A percentile compares a stretch with the other conserved stretches of the same genome.
Conservation (phyloP, 2,113 vertebrate species). For the Cyphotilapia sp. region DNA sequence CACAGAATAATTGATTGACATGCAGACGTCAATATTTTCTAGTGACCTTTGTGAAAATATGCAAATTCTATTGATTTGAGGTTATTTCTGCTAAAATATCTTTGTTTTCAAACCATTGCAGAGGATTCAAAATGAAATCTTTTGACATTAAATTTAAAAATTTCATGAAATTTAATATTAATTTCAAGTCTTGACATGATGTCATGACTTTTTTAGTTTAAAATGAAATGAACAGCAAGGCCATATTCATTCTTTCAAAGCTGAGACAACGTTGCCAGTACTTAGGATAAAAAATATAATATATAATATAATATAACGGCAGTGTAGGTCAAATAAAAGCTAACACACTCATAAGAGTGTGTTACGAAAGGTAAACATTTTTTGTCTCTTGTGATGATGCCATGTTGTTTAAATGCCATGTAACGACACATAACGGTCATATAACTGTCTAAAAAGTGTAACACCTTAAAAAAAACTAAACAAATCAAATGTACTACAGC, state of each 20-base stretch:
- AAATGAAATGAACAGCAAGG: background rate
- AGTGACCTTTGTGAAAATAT: background rate
- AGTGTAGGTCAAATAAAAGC: background rate
- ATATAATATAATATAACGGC: background rate
- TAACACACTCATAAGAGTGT: background rate
- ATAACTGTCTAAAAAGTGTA: background rate
- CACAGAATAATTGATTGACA: background rate
- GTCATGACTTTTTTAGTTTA: background rate
- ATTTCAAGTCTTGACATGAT: background rate
- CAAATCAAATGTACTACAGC: background rate
- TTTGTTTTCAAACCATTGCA: background rate
- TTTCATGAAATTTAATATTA: background rate
- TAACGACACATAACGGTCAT: background rate
- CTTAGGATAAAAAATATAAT: background rate
- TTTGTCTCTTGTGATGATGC: background rate
- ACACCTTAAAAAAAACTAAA: background rate
- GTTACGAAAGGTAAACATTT: background rate
- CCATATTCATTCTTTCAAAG: background rate
- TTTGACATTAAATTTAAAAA: background rate
- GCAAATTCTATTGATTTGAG: background rate
- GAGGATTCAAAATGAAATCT: background rate
- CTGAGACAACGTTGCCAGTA: background rate
- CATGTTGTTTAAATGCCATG: background rate
- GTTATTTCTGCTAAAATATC: background rate
- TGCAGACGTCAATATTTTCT: background rate